Evolutionary conservation across 2,888 invertebrate genomes (phyloP).

Genomic region (Spatulosminthurus flaviceps): DNA sequence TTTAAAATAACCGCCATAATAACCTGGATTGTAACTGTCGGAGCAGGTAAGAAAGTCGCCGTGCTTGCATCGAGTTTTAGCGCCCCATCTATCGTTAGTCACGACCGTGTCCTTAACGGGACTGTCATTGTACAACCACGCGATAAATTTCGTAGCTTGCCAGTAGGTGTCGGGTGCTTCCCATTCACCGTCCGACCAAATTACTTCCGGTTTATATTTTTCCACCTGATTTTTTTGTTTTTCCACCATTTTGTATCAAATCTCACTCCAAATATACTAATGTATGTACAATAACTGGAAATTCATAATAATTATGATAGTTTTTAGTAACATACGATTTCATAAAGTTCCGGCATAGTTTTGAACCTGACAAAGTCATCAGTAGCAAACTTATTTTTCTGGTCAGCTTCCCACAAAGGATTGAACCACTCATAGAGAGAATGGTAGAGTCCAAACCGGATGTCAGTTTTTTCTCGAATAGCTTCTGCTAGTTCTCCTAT

Average conservation of each 20-base stretch:
- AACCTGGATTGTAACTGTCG: constrained; percentile 84
- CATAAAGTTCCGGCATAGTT: constrained; percentile 81
- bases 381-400: constrained; percentile 72
- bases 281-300: too few species aligned
- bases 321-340: constrained; percentile 70
- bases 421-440: constrained; percentile 90
- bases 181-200: constrained; percentile 98
- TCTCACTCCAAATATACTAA: too few species aligned
- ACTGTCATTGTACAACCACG: constrained; percentile 93
- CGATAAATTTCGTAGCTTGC: constrained; percentile 83
- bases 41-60: constrained; percentile 89
- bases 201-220: constrained; percentile 73
- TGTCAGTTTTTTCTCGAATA: constrained; percentile 71
- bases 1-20: not conserved
- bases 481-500: constrained; percentile 77
- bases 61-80: constrained; percentile 79
- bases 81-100: constrained; percentile 95
- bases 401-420: constrained; percentile 81
- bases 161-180: constrained; percentile 85
- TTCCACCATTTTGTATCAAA: too few species aligned
- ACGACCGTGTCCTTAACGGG: constrained; percentile 88
- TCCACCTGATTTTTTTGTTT: too few species aligned
- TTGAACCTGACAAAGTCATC: constrained; percentile 76
- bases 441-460: constrained; percentile 86
- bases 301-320: too few species aligned